These are phyloP conservation scores for Arnoldichthys spilopterus DNA, from an alignment of 2,797 vertebrate genomes.

Conservation along the genomic window DNA sequence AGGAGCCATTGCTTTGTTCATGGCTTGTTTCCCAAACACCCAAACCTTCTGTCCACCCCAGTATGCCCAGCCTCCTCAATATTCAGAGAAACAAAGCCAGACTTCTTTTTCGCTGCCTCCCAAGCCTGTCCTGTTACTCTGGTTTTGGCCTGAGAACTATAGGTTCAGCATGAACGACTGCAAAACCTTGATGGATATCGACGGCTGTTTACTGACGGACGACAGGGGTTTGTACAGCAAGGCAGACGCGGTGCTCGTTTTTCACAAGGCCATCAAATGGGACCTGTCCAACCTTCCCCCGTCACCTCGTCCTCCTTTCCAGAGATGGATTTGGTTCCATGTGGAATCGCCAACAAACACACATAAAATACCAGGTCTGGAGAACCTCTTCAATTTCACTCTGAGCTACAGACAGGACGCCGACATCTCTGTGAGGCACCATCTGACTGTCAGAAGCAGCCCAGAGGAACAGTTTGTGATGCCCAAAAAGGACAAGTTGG, in stretches of 20 bases:
- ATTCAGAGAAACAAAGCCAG: neutral
- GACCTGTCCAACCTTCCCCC: slow-evolving; percentile 82
- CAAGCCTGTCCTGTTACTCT: slow-evolving; percentile 83
- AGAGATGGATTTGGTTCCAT: slow-evolving; percentile 92
- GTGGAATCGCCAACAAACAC: slow-evolving; percentile 87
- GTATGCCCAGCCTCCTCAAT: neutral
- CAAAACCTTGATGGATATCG: slow-evolving; percentile 78
- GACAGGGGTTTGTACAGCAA: slow-evolving; percentile 79
- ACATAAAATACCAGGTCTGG: slow-evolving; percentile 77
- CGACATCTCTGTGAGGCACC: slow-evolving; percentile 85
- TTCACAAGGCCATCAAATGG: slow-evolving; percentile 80
- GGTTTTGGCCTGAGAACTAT: slow-evolving; percentile 87
- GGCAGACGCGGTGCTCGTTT: slow-evolving; percentile 82
- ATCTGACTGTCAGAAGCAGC: slow-evolving; percentile 73
- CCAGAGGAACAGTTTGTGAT: slow-evolving; percentile 79
- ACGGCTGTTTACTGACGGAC: slow-evolving; percentile 82
- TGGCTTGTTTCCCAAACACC: neutral
- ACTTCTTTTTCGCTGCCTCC: slow-evolving; percentile 67
- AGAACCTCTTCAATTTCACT: slow-evolving; percentile 87
- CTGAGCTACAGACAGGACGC: slow-evolving; percentile 87
- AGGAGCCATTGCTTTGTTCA: neutral
- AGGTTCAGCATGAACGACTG: slow-evolving; percentile 82
- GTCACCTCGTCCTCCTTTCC: slow-evolving; percentile 81
- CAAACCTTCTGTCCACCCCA: neutral
- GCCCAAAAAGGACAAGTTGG: slow-evolving; percentile 83